Percentiles rank a stretch among this genome's conserved stretches.
Evolutionary conservation across 2,113 vertebrate species (phyloP).

Genomic region (Macrotus californicus): DNA sequence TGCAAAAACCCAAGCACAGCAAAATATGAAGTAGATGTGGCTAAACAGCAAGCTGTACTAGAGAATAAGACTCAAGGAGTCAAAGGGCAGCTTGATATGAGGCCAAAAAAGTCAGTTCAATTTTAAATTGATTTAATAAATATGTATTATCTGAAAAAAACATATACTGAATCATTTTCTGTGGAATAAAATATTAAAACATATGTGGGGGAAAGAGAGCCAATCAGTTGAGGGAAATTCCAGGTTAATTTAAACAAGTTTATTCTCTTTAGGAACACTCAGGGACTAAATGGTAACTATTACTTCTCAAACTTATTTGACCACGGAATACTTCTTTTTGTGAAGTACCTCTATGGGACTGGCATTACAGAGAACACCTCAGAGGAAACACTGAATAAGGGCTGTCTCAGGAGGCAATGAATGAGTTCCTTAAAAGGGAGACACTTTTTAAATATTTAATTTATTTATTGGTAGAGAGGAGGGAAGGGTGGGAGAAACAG

Average conservation of each 20-base stretch:
- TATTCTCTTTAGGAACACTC: slow-evolving; percentile 17
- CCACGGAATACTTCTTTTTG: slow-evolving; percentile 1
- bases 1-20: not conserved
- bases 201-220: not conserved
- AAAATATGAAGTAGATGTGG: slow-evolving; percentile 9
- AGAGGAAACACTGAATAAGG: not conserved
- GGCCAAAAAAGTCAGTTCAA: not conserved
- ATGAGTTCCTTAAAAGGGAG: not conserved
- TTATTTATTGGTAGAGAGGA: no score
- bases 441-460: not conserved
- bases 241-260: not conserved
- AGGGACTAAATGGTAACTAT: not conserved
- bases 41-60: not conserved
- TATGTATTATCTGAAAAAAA: not conserved
- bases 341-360: not conserved
- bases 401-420: not conserved
- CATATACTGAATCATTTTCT: not conserved
- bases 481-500: no score
- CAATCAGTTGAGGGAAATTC: not conserved
- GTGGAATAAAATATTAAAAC: not conserved
- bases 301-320: slow-evolving; percentile 22
- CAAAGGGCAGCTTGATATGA: not conserved
- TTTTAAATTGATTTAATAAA: slow-evolving; percentile 24
- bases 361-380: not conserved
- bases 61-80: not conserved